Evolutionary conservation across 1,140 invertebrate genomes (phyloP).

Genomic region (Drosophila takahashii): DNA sequence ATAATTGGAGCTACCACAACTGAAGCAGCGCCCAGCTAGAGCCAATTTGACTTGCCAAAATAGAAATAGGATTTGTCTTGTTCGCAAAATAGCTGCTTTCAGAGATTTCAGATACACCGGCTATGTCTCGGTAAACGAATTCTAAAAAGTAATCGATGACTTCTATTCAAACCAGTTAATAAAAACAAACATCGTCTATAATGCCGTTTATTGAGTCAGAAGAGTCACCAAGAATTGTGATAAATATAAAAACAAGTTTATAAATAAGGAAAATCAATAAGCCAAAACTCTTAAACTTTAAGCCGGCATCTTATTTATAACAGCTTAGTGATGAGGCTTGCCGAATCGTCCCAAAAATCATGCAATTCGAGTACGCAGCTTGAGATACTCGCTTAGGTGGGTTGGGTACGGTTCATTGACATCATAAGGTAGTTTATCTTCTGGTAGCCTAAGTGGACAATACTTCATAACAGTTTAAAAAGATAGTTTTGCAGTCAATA

Average conservation of each 20-base stretch:
- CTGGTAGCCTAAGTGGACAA: neutral
- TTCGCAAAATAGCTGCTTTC: neutral
- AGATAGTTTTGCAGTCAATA: conserved; percentile 14
- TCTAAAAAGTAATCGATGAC: no score
- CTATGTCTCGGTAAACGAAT: no score
- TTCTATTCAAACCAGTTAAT: neutral
- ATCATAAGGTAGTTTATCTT: conserved; percentile 1
- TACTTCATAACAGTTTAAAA: neutral
- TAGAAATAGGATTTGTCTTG: neutral
- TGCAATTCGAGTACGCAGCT: neutral
- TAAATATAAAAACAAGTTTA: conserved; percentile 25
- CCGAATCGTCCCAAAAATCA: neutral
- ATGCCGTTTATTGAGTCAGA: neutral
- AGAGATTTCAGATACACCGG: no score
- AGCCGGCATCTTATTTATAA: conserved; percentile 23
- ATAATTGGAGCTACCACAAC: conserved; percentile 14
- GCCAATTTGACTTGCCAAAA: neutral
- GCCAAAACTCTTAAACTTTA: neutral
- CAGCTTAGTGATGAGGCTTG: neutral
- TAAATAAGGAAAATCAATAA: conserved; percentile 27
- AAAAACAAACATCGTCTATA: neutral
- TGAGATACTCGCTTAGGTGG: neutral
- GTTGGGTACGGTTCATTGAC: conserved; percentile 2
- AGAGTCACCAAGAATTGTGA: conserved; percentile 13
- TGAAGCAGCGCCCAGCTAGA: neutral